phyloP scores from a whole-genome alignment of 2,113 vertebrate genomes.

The Otocyon megalotis region DNA sequence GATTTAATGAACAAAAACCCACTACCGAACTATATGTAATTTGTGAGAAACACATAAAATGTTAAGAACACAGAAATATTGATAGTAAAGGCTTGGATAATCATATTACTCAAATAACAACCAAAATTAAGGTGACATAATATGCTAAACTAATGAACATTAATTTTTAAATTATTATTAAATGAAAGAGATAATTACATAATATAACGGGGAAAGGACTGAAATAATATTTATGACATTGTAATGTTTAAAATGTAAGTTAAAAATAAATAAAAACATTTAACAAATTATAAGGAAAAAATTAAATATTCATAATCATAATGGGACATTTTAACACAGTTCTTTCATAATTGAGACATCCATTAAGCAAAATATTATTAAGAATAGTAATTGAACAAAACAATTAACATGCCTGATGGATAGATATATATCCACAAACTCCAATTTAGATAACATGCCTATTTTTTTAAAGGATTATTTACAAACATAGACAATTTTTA shows the following conservation, averaged over 20 bases:
- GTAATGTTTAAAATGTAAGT: background rate
- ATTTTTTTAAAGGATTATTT: background rate
- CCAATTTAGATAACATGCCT: background rate
- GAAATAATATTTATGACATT: background rate
- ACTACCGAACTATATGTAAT: background rate
- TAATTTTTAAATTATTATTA: background rate
- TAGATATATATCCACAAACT: background rate
- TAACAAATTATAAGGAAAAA: background rate
- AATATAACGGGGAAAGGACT: background rate
- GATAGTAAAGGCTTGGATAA: background rate
- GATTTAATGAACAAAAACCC: background rate
- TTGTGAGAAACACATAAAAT: background rate
- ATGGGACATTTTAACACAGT: background rate
- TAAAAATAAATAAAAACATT: constrained; percentile 5
- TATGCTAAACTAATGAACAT: background rate
- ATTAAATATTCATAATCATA: background rate
- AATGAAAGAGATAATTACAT: background rate
- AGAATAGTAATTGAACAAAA: background rate
- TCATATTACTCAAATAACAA: background rate
- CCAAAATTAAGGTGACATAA: background rate
- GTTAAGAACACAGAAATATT: background rate
- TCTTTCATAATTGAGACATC: background rate
- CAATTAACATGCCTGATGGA: background rate
- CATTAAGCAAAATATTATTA: background rate
- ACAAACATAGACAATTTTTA: background rate